Evolutionary conservation across 2,113 vertebrate species (phyloP).

Genomic region (Stigmatopora argus): DNA sequence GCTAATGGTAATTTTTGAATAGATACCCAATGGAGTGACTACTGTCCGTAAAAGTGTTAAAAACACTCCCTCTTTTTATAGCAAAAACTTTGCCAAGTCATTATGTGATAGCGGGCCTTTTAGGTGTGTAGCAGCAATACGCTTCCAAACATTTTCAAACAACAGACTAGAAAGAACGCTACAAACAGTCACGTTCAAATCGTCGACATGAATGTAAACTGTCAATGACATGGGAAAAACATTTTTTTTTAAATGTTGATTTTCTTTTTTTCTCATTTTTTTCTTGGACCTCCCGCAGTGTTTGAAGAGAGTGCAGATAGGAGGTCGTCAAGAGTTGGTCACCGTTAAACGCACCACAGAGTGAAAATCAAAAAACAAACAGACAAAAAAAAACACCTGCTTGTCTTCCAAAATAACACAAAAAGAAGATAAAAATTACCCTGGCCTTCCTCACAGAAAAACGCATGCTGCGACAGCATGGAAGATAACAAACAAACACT

Average conservation of each 20-base stretch:
- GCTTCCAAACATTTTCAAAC: constrained; percentile 29
- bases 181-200: constrained; percentile 71
- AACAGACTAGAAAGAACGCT: constrained; percentile 72
- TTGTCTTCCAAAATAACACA: constrained; percentile 32
- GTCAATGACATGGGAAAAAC: constrained; percentile 42
- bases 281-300: constrained; percentile 58
- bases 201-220: constrained; percentile 73
- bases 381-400: constrained; percentile 61
- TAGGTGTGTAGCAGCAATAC: neutral
- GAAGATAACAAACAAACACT: constrained; percentile 41
- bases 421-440: constrained; percentile 47
- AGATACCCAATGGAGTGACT: no score
- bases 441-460: constrained; percentile 53
- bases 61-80: no score
- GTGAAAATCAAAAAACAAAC: constrained; percentile 60
- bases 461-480: constrained; percentile 75
- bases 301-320: constrained; percentile 64
- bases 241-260: constrained; percentile 10
- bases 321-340: constrained; percentile 67
- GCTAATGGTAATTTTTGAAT: no score
- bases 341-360: constrained; percentile 74
- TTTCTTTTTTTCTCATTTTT: constrained; percentile 4
- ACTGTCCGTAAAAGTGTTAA: no score
- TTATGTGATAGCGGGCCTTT: neutral
- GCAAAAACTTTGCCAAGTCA: neutral